Conservation (phyloP, 2,888 invertebrate genomes). For the Amphimallon solstitiale region DNA sequence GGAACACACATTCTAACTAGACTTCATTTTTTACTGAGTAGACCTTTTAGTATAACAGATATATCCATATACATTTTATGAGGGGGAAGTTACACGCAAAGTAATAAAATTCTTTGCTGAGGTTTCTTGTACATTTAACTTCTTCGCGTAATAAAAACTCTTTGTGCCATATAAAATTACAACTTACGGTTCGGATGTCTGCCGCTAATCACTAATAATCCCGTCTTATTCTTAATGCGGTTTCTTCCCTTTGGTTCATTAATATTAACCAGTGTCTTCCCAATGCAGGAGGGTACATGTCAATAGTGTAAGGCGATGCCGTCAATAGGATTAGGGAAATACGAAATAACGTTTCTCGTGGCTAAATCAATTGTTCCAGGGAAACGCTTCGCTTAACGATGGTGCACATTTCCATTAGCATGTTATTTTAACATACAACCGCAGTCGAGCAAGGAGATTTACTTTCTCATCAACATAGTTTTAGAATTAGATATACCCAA, state of each 20-base stretch:
- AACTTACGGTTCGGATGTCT: conserved; percentile 51
- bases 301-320: conserved; percentile 57
- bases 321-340: conserved; percentile 57
- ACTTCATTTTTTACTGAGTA: too few relatives aligned
- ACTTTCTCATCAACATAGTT: conserved; percentile 1
- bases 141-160: conserved; percentile 7
- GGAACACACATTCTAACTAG: too few relatives aligned
- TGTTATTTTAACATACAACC: conserved; percentile 34
- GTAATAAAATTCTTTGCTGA: neutral
- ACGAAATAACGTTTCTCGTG: conserved; percentile 55
- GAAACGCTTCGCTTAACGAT: conserved; percentile 53
- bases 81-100: too few relatives aligned
- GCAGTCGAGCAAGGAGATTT: conserved; percentile 7
- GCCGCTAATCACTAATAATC: conserved; percentile 58
- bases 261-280: conserved; percentile 56
- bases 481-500: conserved; percentile 4
- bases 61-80: too few relatives aligned
- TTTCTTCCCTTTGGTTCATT: conserved; percentile 49
- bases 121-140: neutral
- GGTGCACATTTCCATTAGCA: conserved; percentile 35
- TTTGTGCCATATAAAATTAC: conserved; percentile 43
- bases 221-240: conserved; percentile 52
- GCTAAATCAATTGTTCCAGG: conserved; percentile 56
- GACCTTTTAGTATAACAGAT: too few relatives aligned
- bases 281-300: conserved; percentile 51